Percentiles rank a stretch among this genome's conserved stretches.
Conservation (phyloP, 2,113 vertebrate species). For the Centropristis striata region DNA sequence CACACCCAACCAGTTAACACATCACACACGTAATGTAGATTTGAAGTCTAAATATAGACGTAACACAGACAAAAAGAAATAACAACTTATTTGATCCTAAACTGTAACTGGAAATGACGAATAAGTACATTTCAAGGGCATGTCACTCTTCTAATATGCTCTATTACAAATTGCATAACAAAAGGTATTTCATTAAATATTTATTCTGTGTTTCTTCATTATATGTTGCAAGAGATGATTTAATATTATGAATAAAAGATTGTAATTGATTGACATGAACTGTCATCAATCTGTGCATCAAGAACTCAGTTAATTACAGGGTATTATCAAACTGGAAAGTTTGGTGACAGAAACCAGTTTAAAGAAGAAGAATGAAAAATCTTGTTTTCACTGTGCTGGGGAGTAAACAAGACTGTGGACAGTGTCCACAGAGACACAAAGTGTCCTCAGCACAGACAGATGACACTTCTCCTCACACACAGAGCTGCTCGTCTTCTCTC, state of each 20-base stretch:
- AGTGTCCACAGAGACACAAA: neutral
- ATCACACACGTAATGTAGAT: neutral
- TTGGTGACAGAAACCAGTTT: conserved; percentile 39
- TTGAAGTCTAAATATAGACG: conserved; percentile 11
- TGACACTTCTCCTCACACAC: neutral
- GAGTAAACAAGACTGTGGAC: neutral
- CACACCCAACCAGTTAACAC: conserved; percentile 8
- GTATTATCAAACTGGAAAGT: conserved; percentile 41
- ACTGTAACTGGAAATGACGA: neutral
- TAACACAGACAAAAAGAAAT: neutral
- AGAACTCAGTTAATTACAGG: conserved; percentile 22
- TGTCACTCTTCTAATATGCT: neutral
- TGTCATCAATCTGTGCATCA: neutral
- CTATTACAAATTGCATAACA: neutral
- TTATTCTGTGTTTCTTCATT: too few relatives aligned
- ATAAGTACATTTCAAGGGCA: neutral
- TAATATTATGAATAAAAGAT: neutral
- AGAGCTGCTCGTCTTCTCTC: neutral
- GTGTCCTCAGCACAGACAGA: neutral
- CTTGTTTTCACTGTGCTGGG: neutral
- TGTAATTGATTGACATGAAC: neutral
- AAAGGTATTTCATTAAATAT: too few relatives aligned
- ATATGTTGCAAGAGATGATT: too few relatives aligned
- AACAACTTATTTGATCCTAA: neutral
- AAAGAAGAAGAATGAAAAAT: conserved; percentile 1